Percentiles rank a stretch among this genome's conserved stretches.
These are phyloP conservation scores for Xylophagus ater DNA, from an alignment of 2,888 invertebrate species.

Conservation along the genomic window DNA sequence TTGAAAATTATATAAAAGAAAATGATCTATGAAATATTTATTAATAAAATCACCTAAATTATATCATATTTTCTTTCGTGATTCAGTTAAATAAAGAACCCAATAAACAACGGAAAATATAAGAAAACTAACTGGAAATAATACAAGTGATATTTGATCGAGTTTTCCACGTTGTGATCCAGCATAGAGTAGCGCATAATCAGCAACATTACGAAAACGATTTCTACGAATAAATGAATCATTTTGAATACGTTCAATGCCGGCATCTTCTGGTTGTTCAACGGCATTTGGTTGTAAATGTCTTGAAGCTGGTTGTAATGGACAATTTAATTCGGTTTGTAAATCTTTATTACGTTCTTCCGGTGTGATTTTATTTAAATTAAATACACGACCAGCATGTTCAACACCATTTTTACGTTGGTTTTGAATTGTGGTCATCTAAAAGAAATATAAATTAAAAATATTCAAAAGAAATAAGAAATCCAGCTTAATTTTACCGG, in stretches of 20 bases:
- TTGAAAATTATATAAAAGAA: too few species aligned
- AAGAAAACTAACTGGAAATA: constrained; percentile 48
- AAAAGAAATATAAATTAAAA: constrained; percentile 1
- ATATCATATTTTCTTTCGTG: constrained; percentile 29
- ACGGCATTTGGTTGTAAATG: constrained; percentile 8
- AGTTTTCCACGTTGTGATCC: constrained; percentile 50
- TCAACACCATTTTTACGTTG: constrained; percentile 25
- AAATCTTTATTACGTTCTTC: constrained; percentile 17
- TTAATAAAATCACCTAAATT: constrained; percentile 4
- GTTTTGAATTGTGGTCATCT: constrained; percentile 17
- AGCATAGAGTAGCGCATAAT: constrained; percentile 48
- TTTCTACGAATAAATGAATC: constrained; percentile 17
- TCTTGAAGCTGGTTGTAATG: constrained; percentile 6
- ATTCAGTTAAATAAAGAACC: constrained; percentile 50
- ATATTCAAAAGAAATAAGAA: neutral
- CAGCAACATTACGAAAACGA: constrained; percentile 39
- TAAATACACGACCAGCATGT: constrained; percentile 21
- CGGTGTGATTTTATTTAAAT: constrained; percentile 23
- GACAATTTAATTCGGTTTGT: constrained; percentile 5
- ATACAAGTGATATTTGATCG: constrained; percentile 48
- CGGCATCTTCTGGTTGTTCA: constrained; percentile 14
- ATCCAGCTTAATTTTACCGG: constrained; percentile 18
- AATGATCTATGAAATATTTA: too few species aligned
- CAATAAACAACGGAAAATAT: constrained; percentile 49
- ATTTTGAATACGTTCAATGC: constrained; percentile 11